Evolutionary conservation across 2,888 invertebrate species (phyloP).

Genomic region (Pyrrhia umbra): DNA sequence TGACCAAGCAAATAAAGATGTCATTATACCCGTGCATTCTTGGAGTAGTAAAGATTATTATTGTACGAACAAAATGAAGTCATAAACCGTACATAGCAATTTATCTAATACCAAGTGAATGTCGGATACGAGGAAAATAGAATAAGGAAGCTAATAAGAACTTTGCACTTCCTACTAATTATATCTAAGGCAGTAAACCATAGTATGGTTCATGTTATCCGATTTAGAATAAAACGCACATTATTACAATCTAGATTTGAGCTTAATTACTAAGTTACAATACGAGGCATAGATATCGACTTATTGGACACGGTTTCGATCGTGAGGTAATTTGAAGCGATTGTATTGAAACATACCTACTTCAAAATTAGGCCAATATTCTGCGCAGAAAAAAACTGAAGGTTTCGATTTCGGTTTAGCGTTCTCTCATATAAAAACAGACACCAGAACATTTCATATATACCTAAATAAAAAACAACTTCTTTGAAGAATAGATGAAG

Average conservation of each 20-base stretch:
- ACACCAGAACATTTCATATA: slow-evolving; percentile 5
- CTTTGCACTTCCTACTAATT: slow-evolving; percentile 54
- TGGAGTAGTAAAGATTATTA: slow-evolving; percentile 23
- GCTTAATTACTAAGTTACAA: slow-evolving; percentile 20
- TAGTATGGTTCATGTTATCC: slow-evolving; percentile 30
- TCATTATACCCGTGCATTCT: slow-evolving; percentile 10
- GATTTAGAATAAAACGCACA: slow-evolving; percentile 21
- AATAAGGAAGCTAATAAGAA: slow-evolving; percentile 51
- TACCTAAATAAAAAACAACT: slow-evolving; percentile 9
- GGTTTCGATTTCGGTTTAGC: slow-evolving; percentile 7
- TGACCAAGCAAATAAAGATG: slow-evolving; percentile 25
- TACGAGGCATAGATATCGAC: slow-evolving; percentile 18
- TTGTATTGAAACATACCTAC: slow-evolving; percentile 23
- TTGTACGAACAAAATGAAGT: slow-evolving; percentile 33
- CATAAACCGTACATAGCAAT: slow-evolving; percentile 24
- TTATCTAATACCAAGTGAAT: slow-evolving; percentile 41
- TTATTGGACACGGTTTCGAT: slow-evolving; percentile 28
- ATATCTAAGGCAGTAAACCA: slow-evolving; percentile 34
- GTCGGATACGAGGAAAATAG: slow-evolving; percentile 38
- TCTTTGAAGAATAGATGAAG: not conserved
- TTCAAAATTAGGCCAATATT: slow-evolving; percentile 37
- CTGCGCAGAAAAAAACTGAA: slow-evolving; percentile 17
- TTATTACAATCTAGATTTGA: slow-evolving; percentile 27
- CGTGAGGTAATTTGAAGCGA: slow-evolving; percentile 34
- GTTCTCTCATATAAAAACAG: slow-evolving; percentile 15